A percentile compares a stretch with the other conserved stretches of the same genome.
Evolutionary conservation across 2,113 vertebrate species (phyloP).

Genomic region (Oophaga pumilio): DNA sequence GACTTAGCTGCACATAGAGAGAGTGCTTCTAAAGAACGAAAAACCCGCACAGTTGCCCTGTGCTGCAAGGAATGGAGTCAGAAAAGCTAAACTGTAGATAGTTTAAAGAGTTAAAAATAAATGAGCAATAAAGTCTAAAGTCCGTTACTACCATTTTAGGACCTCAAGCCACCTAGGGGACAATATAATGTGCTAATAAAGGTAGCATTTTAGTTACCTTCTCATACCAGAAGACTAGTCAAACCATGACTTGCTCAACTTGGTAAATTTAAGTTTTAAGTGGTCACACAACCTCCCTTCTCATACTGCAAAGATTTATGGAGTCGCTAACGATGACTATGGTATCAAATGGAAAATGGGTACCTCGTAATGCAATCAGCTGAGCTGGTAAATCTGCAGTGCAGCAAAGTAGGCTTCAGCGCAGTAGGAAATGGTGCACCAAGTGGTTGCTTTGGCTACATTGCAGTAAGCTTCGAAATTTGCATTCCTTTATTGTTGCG

Average conservation of each 20-base stretch:
- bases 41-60: neutral
- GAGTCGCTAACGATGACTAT: neutral
- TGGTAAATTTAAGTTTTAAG: neutral
- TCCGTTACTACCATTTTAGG: neutral
- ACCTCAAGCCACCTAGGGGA: neutral
- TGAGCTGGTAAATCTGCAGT: conserved; percentile 25
- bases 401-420: neutral
- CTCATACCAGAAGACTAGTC: neutral
- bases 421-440: neutral
- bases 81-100: neutral
- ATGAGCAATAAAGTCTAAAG: neutral
- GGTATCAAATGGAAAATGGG: neutral
- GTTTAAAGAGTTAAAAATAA: neutral
- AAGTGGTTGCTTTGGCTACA: neutral
- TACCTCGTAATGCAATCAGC: neutral
- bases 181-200: neutral
- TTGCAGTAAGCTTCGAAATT: conserved; percentile 2
- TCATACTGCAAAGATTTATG: neutral
- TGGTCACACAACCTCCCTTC: neutral
- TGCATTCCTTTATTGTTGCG: neutral
- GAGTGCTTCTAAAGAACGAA: neutral
- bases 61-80: neutral
- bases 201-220: neutral
- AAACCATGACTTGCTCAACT: neutral
- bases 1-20: neutral